phyloP scores from a whole-genome alignment of 1,140 invertebrate species.

The Caenorhabditis inopinata region DNA sequence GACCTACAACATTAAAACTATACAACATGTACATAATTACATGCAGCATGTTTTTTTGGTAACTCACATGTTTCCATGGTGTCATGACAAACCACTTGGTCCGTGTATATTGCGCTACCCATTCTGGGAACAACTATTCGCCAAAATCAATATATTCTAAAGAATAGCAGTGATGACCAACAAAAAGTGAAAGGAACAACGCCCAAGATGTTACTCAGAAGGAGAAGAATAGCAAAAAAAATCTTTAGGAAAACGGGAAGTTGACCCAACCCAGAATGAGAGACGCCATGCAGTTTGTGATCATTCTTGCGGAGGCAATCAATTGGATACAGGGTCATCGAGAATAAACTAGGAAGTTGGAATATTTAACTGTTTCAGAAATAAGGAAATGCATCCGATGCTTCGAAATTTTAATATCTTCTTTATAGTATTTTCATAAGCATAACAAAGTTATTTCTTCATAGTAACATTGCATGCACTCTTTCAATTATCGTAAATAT shows the following conservation, averaged over 20 bases:
- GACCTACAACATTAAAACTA: too few relatives aligned
- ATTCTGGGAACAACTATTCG: background rate
- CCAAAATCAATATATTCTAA: background rate
- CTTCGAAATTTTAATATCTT: too few relatives aligned
- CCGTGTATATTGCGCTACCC: slow-evolving; percentile 21
- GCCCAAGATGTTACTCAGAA: background rate
- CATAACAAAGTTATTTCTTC: too few relatives aligned
- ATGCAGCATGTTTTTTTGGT: background rate
- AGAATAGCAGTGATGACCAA: background rate
- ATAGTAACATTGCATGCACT: too few relatives aligned
- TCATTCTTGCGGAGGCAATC: too few relatives aligned
- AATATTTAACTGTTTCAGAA: too few relatives aligned
- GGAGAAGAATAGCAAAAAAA: background rate
- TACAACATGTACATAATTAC: too few relatives aligned
- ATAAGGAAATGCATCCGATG: too few relatives aligned
- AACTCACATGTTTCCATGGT: slow-evolving; percentile 25
- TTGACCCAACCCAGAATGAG: background rate
- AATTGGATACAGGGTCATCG: too few relatives aligned
- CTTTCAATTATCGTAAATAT: too few relatives aligned
- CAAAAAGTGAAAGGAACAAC: background rate
- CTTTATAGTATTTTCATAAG: too few relatives aligned
- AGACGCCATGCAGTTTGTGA: background rate
- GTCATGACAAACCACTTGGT: slow-evolving; percentile 26
- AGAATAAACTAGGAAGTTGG: too few relatives aligned
- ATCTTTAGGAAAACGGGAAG: background rate